Base-by-base conservation (phyloP, 2,113 vertebrate species). In the Lonchura striata region DNA sequence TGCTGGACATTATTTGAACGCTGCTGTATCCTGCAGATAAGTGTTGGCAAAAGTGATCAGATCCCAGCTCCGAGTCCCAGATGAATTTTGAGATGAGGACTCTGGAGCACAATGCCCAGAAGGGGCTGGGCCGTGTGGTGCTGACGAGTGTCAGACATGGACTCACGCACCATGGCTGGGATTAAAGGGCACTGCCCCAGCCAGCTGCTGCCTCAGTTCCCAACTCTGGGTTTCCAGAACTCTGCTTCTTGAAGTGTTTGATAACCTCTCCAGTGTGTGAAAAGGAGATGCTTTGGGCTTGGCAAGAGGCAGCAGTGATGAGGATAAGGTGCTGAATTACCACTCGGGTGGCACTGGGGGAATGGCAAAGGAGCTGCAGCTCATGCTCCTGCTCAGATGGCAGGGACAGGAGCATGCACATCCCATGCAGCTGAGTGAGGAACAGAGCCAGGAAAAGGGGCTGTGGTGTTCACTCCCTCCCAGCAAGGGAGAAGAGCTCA, bases 401-500 rank as follows among this genome's bases (percentile, higher is more conserved):
- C 46, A 44, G 33, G 33, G 72, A 86, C 23, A 89, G 78, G 57
- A 81, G 80, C 37, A 17, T 6, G 53, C 81, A 53, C 72, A 83
- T 46, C 60, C 78, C 87, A 31, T 13, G 15, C 76, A 90, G 79
- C 79, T 83, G 88, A 69, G 69, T 7, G 22, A 59, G 64, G 78
- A 65, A 33, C 42, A 52, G 30, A 86, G 96, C 66, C 85, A 91
- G 57, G 56, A 61, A 54, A 28, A 70, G 64, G 13, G 15, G 39
- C 76, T 80, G 75, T 70, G 79, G 44, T 66, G 91, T 71, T 95
- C 86, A 37, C 33, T 59, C 35, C 42, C 68, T 93, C 88, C 63
- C 49, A 76, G 66, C 16, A 72, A 90, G 52, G 44, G 33, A 46
- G 83, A 95, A 70, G 12, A 74, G 70, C 10, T 25, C 57, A 72